Conservation (phyloP, 2,797 vertebrate species). For the Schizothorax lantsangensis region DNA sequence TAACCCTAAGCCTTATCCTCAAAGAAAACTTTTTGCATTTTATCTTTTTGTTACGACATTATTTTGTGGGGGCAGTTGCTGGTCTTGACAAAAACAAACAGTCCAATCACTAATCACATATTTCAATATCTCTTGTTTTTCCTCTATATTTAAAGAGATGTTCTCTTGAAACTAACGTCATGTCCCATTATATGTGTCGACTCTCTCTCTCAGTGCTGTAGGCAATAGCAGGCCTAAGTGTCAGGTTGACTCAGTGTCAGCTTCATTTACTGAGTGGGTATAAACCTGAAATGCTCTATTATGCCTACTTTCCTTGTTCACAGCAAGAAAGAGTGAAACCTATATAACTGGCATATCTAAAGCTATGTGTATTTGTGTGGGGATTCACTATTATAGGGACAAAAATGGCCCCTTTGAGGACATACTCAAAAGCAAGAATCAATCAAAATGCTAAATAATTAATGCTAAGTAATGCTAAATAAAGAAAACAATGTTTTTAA, state of each 20-base stretch:
- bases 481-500: neutral
- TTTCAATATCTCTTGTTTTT: neutral
- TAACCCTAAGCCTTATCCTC: neutral
- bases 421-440: neutral
- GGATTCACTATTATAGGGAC: neutral
- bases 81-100: neutral
- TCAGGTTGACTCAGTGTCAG: slow-evolving; percentile 42
- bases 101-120: neutral
- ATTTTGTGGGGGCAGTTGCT: neutral
- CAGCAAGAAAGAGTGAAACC: neutral
- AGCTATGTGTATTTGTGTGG: neutral
- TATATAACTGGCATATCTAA: neutral
- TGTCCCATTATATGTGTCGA: slow-evolving; percentile 9
- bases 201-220: slow-evolving; percentile 3
- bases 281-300: slow-evolving; percentile 35
- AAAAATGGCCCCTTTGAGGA: neutral
- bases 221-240: slow-evolving; percentile 35
- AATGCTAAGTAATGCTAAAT: neutral
- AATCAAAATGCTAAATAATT: neutral
- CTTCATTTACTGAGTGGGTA: slow-evolving; percentile 21
- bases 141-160: slow-evolving; percentile 2
- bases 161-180: slow-evolving; percentile 34
- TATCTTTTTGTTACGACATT: too few relatives aligned
- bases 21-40: neutral
- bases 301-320: neutral